phyloP scores from a whole-genome alignment of 2,113 vertebrate species.

The Atherinomorus stipes region DNA sequence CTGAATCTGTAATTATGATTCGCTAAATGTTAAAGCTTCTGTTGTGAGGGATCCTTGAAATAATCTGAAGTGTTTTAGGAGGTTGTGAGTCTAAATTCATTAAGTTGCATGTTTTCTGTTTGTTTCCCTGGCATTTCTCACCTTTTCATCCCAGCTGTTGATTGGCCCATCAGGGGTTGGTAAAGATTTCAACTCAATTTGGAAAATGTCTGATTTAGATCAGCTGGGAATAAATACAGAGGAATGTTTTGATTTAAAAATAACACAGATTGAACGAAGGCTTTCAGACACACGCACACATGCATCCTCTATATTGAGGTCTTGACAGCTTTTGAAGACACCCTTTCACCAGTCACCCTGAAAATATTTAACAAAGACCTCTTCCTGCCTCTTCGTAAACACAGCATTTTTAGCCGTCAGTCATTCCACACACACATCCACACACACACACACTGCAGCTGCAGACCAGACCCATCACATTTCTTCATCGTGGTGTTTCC shows the following conservation, averaged over 20 bases:
- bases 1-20: constrained; percentile 30
- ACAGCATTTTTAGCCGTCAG: constrained; percentile 11
- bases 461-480: constrained; percentile 10
- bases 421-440: constrained; percentile 7
- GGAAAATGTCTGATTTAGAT: constrained; percentile 25
- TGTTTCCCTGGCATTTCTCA: constrained; percentile 22
- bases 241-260: constrained; percentile 36
- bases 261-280: constrained; percentile 11
- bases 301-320: constrained; percentile 37
- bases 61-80: constrained; percentile 1
- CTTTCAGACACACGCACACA: constrained; percentile 18
- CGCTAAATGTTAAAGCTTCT: constrained; percentile 9
- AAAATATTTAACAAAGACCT: constrained; percentile 54
- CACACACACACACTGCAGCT: constrained; percentile 12
- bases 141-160: constrained; percentile 28
- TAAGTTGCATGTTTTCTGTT: background rate
- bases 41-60: background rate
- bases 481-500: constrained; percentile 16
- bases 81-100: background rate
- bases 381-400: constrained; percentile 29
- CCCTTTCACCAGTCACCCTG: constrained; percentile 47
- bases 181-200: constrained; percentile 35
- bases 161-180: constrained; percentile 31
- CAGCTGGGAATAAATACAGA: constrained; percentile 18
- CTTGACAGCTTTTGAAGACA: constrained; percentile 59